Evolutionary conservation across 1,140 invertebrate species (phyloP).

Genomic region (Bilobella aurantiaca): DNA sequence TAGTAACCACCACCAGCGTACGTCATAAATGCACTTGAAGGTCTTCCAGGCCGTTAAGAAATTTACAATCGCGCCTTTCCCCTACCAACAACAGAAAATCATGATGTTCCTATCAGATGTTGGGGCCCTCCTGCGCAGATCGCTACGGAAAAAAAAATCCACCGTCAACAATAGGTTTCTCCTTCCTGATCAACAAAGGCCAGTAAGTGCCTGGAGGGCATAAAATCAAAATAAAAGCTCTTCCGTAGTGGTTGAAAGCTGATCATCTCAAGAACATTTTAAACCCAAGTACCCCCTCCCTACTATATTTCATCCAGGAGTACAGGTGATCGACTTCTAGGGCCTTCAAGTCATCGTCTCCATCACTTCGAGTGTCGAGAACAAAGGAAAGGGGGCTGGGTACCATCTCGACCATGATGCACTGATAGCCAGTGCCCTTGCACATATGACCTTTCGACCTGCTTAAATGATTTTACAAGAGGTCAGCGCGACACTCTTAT

Average conservation of each 20-base stretch:
- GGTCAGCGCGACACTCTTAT: not conserved
- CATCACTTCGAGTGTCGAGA: not conserved
- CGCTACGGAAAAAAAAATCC: not conserved
- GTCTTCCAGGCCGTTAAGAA: not conserved
- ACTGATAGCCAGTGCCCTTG: not conserved
- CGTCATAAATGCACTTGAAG: conserved; percentile 7
- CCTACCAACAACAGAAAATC: not conserved
- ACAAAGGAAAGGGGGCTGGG: not conserved
- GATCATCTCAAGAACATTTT: not conserved
- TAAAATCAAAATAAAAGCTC: conserved; percentile 1
- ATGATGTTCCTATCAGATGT: not conserved
- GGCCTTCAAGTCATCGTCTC: too few species aligned
- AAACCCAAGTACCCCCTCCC: not conserved
- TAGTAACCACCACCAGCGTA: too few species aligned
- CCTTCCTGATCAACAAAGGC: not conserved
- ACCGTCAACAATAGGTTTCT: not conserved
- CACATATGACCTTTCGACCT: too few species aligned
- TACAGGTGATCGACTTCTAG: not conserved
- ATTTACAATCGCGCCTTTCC: not conserved
- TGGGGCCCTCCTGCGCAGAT: not conserved
- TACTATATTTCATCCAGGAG: not conserved
- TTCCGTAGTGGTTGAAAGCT: not conserved
- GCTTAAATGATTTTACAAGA: not conserved
- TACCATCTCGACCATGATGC: not conserved
- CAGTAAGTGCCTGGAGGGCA: not conserved